Percentiles rank a stretch among this genome's conserved stretches.
Evolutionary conservation across 1,140 invertebrate species (phyloP).

Genomic region (Rhizoglyphus robini): DNA sequence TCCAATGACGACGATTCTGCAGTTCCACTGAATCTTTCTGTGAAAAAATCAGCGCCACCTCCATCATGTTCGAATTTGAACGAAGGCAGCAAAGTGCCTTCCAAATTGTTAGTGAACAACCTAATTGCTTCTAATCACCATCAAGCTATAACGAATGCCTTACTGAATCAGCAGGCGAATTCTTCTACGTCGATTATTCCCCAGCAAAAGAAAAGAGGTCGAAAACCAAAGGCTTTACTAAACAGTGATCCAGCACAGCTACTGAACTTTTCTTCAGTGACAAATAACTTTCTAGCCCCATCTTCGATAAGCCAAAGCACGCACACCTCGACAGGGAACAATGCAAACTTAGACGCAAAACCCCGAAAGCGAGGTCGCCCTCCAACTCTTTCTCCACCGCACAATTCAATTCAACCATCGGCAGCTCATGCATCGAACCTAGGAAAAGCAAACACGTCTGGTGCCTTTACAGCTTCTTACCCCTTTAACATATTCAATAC

Average conservation of each 20-base stretch:
- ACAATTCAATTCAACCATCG: not conserved
- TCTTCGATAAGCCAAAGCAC: not conserved
- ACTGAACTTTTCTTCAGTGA: not conserved
- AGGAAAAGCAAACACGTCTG: not conserved
- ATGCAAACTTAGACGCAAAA: not conserved
- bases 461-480: slow-evolving; percentile 10
- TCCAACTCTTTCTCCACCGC: slow-evolving; percentile 14
- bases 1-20: slow-evolving; percentile 12
- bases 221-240: not conserved
- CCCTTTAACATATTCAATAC: slow-evolving; percentile 16
- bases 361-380: slow-evolving; percentile 17
- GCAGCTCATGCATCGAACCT: not conserved
- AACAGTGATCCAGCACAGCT: not conserved
- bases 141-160: not conserved
- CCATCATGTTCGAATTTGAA: no score
- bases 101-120: not conserved
- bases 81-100: not conserved
- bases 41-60: slow-evolving; percentile 16
- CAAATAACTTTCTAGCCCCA: not conserved
- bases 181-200: not conserved
- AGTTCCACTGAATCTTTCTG: slow-evolving; percentile 20
- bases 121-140: not conserved
- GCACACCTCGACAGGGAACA: not conserved
- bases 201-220: not conserved
- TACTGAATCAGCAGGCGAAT: not conserved